Conservation (phyloP, 2,888 invertebrate genomes). For the Mellilla xanthometata region DNA sequence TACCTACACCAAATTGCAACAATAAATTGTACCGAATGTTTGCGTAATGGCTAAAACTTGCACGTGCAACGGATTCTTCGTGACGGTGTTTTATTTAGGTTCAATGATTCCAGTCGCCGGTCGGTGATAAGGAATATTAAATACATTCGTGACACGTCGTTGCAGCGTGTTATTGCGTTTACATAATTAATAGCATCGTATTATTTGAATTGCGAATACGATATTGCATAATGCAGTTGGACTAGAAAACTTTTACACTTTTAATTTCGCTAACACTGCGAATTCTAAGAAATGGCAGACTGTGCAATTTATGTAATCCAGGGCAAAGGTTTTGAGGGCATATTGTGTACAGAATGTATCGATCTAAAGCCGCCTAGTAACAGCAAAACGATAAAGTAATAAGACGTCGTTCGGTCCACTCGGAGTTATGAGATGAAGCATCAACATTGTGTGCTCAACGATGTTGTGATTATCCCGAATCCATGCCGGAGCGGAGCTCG, state of each 20-base stretch:
- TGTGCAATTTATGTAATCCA: neutral
- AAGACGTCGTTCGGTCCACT: constrained; percentile 3
- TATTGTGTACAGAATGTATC: no score
- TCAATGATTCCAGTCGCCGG: constrained; percentile 5
- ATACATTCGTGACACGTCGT: constrained; percentile 7
- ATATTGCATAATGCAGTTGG: constrained; percentile 2
- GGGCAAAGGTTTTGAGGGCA: no score
- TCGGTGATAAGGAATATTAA: neutral
- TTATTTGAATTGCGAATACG: neutral
- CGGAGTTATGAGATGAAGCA: neutral
- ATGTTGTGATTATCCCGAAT: constrained; percentile 14
- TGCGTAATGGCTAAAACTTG: neutral
- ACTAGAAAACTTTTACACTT: neutral
- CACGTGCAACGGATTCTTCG: constrained; percentile 3
- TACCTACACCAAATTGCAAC: constrained; percentile 26
- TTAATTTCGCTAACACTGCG: neutral
- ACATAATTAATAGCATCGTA: neutral
- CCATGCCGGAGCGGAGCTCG: constrained; percentile 24
- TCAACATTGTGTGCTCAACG: constrained; percentile 12
- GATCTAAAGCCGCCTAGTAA: constrained; percentile 2
- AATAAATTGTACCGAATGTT: constrained; percentile 8
- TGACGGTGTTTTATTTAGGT: constrained; percentile 5
- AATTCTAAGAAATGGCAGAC: neutral
- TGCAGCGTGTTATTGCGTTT: neutral
- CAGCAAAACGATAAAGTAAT: constrained; percentile 5